Percentiles rank a stretch among this genome's conserved stretches.
Evolutionary conservation across 2,888 invertebrate species (phyloP).

Genomic region (Carabus problematicus): DNA sequence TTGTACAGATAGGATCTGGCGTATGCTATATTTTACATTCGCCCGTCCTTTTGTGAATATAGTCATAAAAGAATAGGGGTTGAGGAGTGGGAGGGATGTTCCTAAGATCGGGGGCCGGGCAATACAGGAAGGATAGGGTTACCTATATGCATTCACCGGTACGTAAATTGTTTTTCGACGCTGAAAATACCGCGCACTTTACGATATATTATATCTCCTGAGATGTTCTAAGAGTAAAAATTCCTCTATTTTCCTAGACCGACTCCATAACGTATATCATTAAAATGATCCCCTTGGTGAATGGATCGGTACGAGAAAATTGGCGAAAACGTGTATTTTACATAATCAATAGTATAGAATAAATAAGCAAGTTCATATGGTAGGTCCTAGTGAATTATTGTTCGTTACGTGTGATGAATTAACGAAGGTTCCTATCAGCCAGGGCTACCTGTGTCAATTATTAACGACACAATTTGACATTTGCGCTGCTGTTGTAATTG

Average conservation of each 20-base stretch:
- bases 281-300: no score
- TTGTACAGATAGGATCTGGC: slow-evolving; percentile 14
- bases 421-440: neutral
- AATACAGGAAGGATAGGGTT: slow-evolving; percentile 17
- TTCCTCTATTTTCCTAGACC: no score
- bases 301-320: no score
- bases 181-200: slow-evolving; percentile 27
- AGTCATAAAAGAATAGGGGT: slow-evolving; percentile 19
- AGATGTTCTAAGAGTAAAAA: slow-evolving; percentile 17
- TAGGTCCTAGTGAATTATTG: no score
- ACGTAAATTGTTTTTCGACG: slow-evolving; percentile 34
- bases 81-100: neutral
- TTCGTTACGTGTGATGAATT: no score
- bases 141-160: slow-evolving; percentile 29
- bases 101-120: no score
- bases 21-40: slow-evolving; percentile 25
- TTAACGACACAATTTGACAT: slow-evolving; percentile 21
- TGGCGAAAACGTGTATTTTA: no score
- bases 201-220: slow-evolving; percentile 19
- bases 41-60: slow-evolving; percentile 24
- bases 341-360: no score
- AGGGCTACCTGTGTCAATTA: slow-evolving; percentile 8
- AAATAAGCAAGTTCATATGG: no score
- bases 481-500: slow-evolving; percentile 1
- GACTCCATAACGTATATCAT: no score